phyloP scores from a whole-genome alignment of 1,140 invertebrate genomes.

The Laupala kohalensis region DNA sequence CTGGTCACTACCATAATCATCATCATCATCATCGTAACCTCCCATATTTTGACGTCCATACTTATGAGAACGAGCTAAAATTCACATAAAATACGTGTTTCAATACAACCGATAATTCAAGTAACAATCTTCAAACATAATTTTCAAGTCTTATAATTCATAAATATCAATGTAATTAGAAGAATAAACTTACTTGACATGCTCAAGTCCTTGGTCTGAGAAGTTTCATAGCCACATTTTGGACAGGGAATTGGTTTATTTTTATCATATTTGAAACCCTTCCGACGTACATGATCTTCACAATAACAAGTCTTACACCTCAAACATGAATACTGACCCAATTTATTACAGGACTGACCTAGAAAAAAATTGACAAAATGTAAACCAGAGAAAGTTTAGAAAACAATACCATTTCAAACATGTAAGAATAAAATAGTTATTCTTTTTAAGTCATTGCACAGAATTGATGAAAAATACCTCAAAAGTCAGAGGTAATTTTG shows the following conservation, averaged over 20 bases:
- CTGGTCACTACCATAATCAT: constrained; percentile 33
- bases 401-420: neutral
- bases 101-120: neutral
- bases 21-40: constrained; percentile 36
- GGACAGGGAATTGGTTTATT: constrained; percentile 84
- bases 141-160: neutral
- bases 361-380: too few relatives aligned
- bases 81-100: constrained; percentile 16
- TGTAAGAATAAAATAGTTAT: neutral
- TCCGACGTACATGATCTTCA: constrained; percentile 87
- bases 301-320: constrained; percentile 93
- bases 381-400: too few relatives aligned
- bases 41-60: constrained; percentile 65
- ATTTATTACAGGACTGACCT: constrained; percentile 84
- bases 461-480: neutral
- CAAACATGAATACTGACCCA: constrained; percentile 89
- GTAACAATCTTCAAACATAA: neutral
- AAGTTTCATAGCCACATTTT: constrained; percentile 83
- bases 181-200: constrained; percentile 70
- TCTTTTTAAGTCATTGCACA: constrained; percentile 2
- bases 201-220: constrained; percentile 84
- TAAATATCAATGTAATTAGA: neutral
- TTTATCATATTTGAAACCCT: constrained; percentile 85
- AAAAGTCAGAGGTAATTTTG: neutral
- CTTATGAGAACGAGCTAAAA: constrained; percentile 59